Evolutionary conservation across 1,140 invertebrate species (phyloP), one percentile per base, ranked within the genome.

Genomic region (Thereuonema tuberculata): DNA sequence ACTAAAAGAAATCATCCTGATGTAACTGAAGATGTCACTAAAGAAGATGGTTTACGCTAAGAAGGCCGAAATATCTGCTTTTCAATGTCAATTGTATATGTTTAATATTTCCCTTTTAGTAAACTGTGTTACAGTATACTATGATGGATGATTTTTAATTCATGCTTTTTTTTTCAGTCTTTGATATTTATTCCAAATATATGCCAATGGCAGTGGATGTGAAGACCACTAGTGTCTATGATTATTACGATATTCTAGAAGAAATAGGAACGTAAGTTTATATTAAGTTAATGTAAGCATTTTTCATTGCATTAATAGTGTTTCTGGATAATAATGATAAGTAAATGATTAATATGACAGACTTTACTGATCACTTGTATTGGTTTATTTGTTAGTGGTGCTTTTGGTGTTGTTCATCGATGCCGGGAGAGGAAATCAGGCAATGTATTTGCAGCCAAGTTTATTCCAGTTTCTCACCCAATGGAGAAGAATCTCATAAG

Each of bases 401-500:
- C 96, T 2, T 99, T 99, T 73, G 97, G 96, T 56, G 95, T 98
- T 25, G 96, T 99, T 0, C 96, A 99, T 71, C 80, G 97, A 27
- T 98, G 94, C 71, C 82, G 93, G 23, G 97, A 99, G 75, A 84
- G 92, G 63, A 82, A 89, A 26, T 97, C 93, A 50, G 95, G 95
- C 17, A 92, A 95, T 69, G 92, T 92, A 52, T 99, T 97, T 74
- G 96, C 97, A 0, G 97, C 95, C 46, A 99, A 99, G 76, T 99
- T 99, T 73, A 98, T 99, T 67, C 93, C 93, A 2, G 93, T 94
- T 17, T 85, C 91, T 0, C 90, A 93, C 68, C 83, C 88, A 17
- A 86, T 92, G 80, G 96, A 99, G 74, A 99, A 98, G 70, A 89
- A 94, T 69, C 78, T 97, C 0, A 97, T 99, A 58, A 84, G 90